Evolutionary conservation across 2,888 invertebrate genomes (phyloP), one percentile per base, ranked within the genome.

Genomic region (Epinotia bilunana): DNA sequence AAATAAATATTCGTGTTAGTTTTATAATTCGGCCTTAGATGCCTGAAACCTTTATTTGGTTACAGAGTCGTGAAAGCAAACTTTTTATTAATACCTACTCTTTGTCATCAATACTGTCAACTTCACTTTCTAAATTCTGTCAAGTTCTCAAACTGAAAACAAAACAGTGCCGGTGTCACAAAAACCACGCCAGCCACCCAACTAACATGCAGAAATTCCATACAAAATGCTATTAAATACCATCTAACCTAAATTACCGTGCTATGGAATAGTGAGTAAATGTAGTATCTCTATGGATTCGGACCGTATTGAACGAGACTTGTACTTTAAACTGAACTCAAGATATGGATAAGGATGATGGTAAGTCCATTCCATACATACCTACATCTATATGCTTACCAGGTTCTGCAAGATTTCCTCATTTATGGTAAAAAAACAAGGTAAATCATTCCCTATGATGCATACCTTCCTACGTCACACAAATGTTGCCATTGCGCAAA

Each of bases 341-440:
- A 43, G 39, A 28, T 55, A 64, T 23, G 58, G 43, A 28, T 4
- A 53, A 72, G 7, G 72, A 72, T 4, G 72, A 63, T 11, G 71
- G 71, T 63, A 72, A 57, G 43, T 39, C 9, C 13, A 13, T n/a
- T n/a, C n/a, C n/a, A n/a, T n/a, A n/a, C n/a, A n/a, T 71, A 46
- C 46, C 13, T 46, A 13, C 46, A 46, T 3, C 3, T 13, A 13
- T 13, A 13, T 12, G 13, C 46, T 46, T 46, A 46, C 46, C 13
- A 46, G 46, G 13, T 13, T 46, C 13, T 46, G 4, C 46, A 46
- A 12, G 12, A 46, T 46, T 12, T 46, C 9, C 13, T 13, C 2
- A 13, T 13, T 13, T 4, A 7, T 46, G 13, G 46, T 13, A 43
- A 43, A 43, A 11, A 43, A 28, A 28, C 23, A 33, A 33, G 33